Conservation (phyloP, 2,113 vertebrate species). For the Nesogale talazaci region DNA sequence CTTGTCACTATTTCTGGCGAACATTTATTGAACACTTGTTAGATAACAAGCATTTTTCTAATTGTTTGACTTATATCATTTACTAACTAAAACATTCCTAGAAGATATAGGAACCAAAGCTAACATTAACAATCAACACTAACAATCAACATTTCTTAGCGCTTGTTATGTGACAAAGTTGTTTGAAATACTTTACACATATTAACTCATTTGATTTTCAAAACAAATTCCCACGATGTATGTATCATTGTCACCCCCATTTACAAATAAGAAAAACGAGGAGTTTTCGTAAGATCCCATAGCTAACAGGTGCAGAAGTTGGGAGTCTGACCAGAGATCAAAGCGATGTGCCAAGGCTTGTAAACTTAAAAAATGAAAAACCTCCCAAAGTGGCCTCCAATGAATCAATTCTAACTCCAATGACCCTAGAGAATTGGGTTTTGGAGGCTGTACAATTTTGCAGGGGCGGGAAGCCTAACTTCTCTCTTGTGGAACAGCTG, state of each 20-base stretch:
- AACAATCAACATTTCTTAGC: not conserved
- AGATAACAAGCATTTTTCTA: not conserved
- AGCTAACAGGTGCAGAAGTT: not conserved
- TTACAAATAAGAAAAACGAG: constrained; percentile 20
- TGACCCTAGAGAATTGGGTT: no score
- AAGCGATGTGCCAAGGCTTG: not conserved
- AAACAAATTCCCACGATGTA: not conserved
- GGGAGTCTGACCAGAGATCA: not conserved
- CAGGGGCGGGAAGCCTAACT: no score
- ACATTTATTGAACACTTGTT: not conserved
- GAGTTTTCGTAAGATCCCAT: not conserved
- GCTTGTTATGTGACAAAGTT: not conserved
- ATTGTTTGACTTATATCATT: not conserved
- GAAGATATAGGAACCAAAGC: no score
- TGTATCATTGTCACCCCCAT: not conserved
- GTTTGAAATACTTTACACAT: not conserved
- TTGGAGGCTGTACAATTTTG: no score
- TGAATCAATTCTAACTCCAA: no score
- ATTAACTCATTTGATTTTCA: not conserved
- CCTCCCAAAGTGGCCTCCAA: no score
- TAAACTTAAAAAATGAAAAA: not conserved
- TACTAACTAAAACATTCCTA: not conserved
- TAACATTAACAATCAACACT: not conserved
- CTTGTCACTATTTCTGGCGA: not conserved
- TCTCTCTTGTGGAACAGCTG: no score